These are phyloP conservation scores for Trichomycterus rosablanca DNA, from an alignment of 2,113 vertebrate species.

Conservation along the genomic window DNA sequence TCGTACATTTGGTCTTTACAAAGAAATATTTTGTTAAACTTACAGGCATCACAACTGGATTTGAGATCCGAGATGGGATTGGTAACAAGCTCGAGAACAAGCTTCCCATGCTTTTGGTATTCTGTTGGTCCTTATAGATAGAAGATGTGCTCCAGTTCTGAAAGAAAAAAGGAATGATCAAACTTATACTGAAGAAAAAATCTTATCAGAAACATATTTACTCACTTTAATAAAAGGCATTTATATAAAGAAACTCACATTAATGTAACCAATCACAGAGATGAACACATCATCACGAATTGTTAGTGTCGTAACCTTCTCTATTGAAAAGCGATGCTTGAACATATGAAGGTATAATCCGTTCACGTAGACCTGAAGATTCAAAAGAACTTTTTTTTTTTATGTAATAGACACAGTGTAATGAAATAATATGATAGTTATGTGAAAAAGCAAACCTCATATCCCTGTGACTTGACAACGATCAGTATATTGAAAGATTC, in stretches of 20 bases:
- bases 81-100: too few species aligned
- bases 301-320: constrained; percentile 4
- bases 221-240: too few species aligned
- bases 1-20: too few species aligned
- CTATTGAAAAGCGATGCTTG: constrained; percentile 23
- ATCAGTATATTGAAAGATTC: constrained; percentile 9
- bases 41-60: neutral
- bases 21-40: constrained; percentile 3
- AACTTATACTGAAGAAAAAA: too few species aligned
- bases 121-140: too few species aligned
- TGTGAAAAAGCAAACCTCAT: constrained; percentile 9
- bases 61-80: neutral
- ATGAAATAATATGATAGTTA: too few species aligned
- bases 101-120: too few species aligned
- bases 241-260: constrained; percentile 1
- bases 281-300: neutral
- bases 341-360: neutral
- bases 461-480: constrained; percentile 1
- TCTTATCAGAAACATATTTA: too few species aligned
- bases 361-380: constrained; percentile 27
- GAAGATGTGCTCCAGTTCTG: constrained; percentile 7
- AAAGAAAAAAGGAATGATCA: neutral
- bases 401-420: too few species aligned
- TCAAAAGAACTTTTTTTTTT: neutral
- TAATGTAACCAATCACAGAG: neutral